Base-by-base conservation (phyloP, 2,888 invertebrate species). In the Zele albiditarsus region DNA sequence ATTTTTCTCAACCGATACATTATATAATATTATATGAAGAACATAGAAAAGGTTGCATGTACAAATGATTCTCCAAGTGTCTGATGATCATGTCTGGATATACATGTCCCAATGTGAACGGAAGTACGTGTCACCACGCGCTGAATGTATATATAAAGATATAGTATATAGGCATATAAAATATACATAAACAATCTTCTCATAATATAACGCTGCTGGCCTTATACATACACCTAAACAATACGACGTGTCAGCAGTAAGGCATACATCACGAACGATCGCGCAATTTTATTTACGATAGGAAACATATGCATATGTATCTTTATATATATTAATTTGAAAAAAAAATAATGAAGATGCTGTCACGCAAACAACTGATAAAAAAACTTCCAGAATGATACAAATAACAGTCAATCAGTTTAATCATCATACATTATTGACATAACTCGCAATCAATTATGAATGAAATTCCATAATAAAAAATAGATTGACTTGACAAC, bases 51-150 rank as follows among this genome's bases (percentile, higher is more conserved):
- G n/a, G 14, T 62, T 62, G 28, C 31, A 31, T 10, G 16, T 49
- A 57, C 31, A 31, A 67, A 62, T 3, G 60, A 71, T 42, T 46
- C 66, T 62, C 33, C 28, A 20, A 8, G n/a, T 28, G 27, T 62
- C 10, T 16, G 27, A n/a, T 10, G 62, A 58, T 23, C 12, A 58
- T 58, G 23, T 58, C 25, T n/a, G 23, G 53, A 23, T 23, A 20
- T 53, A 27, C 60, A 60, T 25, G 23, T 53, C 23, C 57, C 25
- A 6, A 23, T 23, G 53, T 68, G 49, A 68, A 68, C 68, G 68
- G 68, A 68, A 68, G 53, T 68, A 68, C 68, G 68, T 68, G 68
- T 68, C 68, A 31, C 49, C 68, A 68, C 49, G 68, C 53, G 10
- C 14, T 28, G 28, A 27, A 68, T 25, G 25, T 49, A 46, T 46